These are phyloP conservation scores for Sturmia bella DNA, from an alignment of 2,888 invertebrate genomes.

Conservation along the genomic window DNA sequence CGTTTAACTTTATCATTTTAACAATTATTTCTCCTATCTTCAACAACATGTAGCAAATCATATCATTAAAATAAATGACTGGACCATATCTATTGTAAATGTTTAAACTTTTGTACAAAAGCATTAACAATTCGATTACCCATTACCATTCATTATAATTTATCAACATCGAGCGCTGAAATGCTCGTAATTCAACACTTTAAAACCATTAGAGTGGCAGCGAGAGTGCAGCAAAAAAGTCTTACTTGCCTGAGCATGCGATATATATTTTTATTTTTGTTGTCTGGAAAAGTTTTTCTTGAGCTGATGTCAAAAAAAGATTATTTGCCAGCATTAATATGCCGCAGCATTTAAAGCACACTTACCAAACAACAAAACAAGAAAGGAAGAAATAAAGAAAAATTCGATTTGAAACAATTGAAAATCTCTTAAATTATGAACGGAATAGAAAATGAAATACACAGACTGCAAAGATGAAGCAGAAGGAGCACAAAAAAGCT, in stretches of 20 bases:
- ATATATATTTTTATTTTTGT: slow-evolving; percentile 35
- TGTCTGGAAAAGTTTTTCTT: slow-evolving; percentile 8
- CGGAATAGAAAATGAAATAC: slow-evolving; percentile 49
- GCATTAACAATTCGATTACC: slow-evolving; percentile 69
- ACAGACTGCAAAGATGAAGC: not conserved
- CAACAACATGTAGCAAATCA: slow-evolving; percentile 26
- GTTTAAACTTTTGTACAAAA: slow-evolving; percentile 31
- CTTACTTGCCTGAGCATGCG: slow-evolving; percentile 51
- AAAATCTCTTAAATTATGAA: slow-evolving; percentile 69
- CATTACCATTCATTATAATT: slow-evolving; percentile 73
- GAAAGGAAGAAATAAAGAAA: not conserved
- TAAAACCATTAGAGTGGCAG: slow-evolving; percentile 65
- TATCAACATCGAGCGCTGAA: slow-evolving; percentile 74
- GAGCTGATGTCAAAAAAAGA: slow-evolving; percentile 68
- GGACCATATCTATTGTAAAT: slow-evolving; percentile 11
- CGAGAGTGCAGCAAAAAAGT: slow-evolving; percentile 15
- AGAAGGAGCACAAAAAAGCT: not conserved
- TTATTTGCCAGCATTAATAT: slow-evolving; percentile 49
- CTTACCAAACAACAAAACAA: slow-evolving; percentile 9
- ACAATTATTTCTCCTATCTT: slow-evolving; percentile 3
- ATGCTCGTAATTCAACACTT: slow-evolving; percentile 74
- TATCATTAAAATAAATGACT: slow-evolving; percentile 42
- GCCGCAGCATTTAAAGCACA: slow-evolving; percentile 36
- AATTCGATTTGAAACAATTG: slow-evolving; percentile 66
- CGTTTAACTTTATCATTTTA: not conserved